Percentiles rank a stretch among this genome's conserved stretches.
Conservation (phyloP, 2,113 vertebrate genomes). For the Chaenocephalus aceratus region DNA sequence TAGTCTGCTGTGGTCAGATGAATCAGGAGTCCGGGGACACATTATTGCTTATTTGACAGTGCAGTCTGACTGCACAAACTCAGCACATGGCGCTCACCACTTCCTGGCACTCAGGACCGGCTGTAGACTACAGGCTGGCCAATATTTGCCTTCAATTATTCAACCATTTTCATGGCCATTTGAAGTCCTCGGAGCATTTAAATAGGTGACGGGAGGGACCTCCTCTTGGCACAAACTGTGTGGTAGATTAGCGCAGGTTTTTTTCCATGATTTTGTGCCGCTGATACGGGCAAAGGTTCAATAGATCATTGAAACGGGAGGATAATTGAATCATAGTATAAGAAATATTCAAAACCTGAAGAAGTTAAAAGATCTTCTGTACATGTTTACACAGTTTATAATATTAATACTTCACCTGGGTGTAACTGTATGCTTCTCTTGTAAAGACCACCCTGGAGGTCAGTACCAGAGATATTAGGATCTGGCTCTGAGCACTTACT, state of each 20-base stretch:
- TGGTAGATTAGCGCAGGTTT: constrained; percentile 53
- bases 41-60: constrained; percentile 87
- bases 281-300: constrained; percentile 19
- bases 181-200: constrained; percentile 71
- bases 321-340: constrained; percentile 8
- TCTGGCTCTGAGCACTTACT: constrained; percentile 35
- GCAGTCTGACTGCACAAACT: constrained; percentile 83
- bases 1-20: constrained; percentile 85
- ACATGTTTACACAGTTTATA: not conserved
- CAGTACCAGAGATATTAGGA: not conserved
- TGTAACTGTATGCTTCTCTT: constrained; percentile 1
- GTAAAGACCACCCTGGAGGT: constrained; percentile 16
- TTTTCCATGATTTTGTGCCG: constrained; percentile 33
- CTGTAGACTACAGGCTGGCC: constrained; percentile 76
- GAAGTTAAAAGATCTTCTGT: not conserved
- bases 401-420: constrained; percentile 7
- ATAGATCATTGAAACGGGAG: not conserved
- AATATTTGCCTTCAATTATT: constrained; percentile 84
- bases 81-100: constrained; percentile 79
- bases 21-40: constrained; percentile 83
- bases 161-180: constrained; percentile 81
- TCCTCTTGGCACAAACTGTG: constrained; percentile 46
- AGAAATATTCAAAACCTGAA: not conserved
- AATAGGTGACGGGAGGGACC: constrained; percentile 64
- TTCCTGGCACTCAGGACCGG: constrained; percentile 83